Percentiles rank a stretch among this genome's conserved stretches.
Evolutionary conservation across 2,888 invertebrate genomes (phyloP).

Genomic region (Tiphia femorata): DNA sequence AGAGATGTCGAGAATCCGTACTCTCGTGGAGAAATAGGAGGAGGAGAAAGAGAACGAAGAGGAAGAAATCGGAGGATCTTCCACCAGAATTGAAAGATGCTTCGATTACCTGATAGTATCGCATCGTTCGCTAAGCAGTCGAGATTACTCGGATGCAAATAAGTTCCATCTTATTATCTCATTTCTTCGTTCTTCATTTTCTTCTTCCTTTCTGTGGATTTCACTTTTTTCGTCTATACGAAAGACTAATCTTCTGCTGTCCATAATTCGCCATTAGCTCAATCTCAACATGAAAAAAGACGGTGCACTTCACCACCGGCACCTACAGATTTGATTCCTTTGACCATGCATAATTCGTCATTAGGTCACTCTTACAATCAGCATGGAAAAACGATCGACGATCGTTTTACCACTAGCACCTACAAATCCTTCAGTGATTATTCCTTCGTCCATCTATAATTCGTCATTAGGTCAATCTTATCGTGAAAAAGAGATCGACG

Average conservation of each 20-base stretch:
- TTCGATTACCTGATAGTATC: conserved; percentile 47
- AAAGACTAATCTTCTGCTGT: conserved; percentile 33
- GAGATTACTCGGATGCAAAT: conserved; percentile 48
- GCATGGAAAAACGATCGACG: no score
- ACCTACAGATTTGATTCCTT: no score
- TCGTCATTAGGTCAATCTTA: no score
- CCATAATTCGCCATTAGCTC: conserved; percentile 41
- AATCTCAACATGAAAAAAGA: no score
- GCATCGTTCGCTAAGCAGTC: conserved; percentile 15
- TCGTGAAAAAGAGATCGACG: no score
- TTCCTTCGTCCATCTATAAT: no score
- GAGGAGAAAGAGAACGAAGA: not conserved
- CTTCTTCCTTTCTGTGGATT: not conserved
- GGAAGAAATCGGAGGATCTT: not conserved
- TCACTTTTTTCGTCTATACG: not conserved
- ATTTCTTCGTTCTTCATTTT: not conserved
- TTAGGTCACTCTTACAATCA: no score
- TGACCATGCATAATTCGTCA: no score
- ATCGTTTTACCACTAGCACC: no score
- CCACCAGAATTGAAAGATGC: conserved; percentile 52
- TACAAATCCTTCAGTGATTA: no score
- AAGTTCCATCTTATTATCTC: conserved; percentile 15
- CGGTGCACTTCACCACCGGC: no score
- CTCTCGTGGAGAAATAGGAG: not conserved
- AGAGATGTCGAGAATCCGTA: no score